Evolutionary conservation across 2,113 vertebrate genomes (phyloP).

Genomic region (Cricetomys ansorgei): DNA sequence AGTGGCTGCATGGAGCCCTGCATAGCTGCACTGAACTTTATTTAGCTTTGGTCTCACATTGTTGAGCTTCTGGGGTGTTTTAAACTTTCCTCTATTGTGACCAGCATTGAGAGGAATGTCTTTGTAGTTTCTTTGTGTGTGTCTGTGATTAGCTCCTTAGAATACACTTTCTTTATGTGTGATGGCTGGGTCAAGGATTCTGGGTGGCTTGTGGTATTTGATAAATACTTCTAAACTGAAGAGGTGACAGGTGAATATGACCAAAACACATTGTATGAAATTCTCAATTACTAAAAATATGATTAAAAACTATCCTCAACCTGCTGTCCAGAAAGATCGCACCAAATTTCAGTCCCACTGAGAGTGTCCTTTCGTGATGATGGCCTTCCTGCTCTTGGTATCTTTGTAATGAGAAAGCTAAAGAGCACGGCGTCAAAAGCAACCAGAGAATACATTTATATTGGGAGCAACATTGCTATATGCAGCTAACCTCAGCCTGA

Average conservation of each 20-base stretch:
- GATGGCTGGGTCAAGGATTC: not conserved
- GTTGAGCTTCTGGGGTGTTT: constrained; percentile 18
- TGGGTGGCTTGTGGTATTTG: not conserved
- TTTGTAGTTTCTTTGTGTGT: not conserved
- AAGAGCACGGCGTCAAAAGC: not conserved
- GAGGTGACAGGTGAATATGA: not conserved
- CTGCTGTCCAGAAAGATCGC: not conserved
- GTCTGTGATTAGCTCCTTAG: not conserved
- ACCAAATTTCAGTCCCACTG: not conserved
- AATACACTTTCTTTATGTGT: not conserved
- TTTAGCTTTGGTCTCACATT: not conserved
- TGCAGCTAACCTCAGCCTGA: not conserved
- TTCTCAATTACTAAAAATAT: not conserved
- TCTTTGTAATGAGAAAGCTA: not conserved
- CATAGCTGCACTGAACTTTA: not conserved
- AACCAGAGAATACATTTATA: not conserved
- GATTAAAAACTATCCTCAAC: not conserved
- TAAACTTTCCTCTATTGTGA: not conserved
- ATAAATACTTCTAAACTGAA: not conserved
- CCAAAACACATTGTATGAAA: not conserved
- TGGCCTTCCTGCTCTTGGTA: not conserved
- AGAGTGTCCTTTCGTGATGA: not conserved
- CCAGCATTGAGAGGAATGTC: not conserved
- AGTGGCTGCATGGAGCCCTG: not conserved
- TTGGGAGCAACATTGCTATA: not conserved